Conservation (phyloP, 2,797 vertebrate genomes). For the Acrossocheilus fasciatus region DNA sequence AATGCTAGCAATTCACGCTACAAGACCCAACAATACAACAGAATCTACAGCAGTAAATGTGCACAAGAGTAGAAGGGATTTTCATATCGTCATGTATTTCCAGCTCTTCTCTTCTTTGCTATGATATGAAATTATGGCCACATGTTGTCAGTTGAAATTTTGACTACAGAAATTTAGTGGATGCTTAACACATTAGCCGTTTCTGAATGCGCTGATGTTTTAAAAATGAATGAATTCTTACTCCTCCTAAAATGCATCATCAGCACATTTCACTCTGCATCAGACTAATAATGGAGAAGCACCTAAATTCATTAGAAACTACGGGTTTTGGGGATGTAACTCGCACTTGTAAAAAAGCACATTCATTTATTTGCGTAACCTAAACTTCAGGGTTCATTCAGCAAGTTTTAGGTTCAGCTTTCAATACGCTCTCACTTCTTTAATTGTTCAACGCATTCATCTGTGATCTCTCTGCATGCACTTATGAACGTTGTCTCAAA, state of each 20-base stretch:
- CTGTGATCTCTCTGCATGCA: slow-evolving; percentile 47
- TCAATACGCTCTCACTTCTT: slow-evolving; percentile 49
- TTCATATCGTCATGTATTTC: neutral
- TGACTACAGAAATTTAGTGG: neutral
- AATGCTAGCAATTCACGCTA: neutral
- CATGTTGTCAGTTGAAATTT: neutral
- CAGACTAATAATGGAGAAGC: neutral
- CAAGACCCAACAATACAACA: neutral
- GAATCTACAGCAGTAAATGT: neutral
- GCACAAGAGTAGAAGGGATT: neutral
- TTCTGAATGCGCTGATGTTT: neutral
- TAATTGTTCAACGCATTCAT: slow-evolving; percentile 33
- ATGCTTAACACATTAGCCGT: neutral
- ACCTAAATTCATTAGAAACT: neutral
- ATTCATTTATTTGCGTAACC: neutral
- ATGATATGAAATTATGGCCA: neutral
- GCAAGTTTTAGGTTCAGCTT: neutral
- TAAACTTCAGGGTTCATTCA: neutral
- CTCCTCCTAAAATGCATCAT: neutral
- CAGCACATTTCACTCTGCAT: neutral
- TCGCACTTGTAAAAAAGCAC: neutral
- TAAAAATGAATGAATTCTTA: neutral
- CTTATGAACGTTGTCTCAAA: slow-evolving; percentile 38
- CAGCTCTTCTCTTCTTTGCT: neutral
- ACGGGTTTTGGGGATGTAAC: neutral